A percentile compares a stretch with the other conserved stretches of the same genome.
Evolutionary conservation across 1,140 invertebrate species (phyloP).

Genomic region (Vanessa tameamea): DNA sequence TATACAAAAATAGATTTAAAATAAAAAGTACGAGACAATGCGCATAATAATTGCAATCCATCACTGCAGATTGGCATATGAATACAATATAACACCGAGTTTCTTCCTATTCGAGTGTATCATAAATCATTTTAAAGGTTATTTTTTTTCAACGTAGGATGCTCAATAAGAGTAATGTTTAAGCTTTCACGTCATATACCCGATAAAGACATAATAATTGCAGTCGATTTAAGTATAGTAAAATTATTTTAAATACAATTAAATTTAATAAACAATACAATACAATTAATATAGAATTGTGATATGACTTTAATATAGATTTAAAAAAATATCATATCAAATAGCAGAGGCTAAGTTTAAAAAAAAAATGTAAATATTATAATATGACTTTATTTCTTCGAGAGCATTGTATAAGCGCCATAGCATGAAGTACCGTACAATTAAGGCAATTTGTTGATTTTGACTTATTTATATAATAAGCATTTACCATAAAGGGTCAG

Average conservation of each 20-base stretch:
- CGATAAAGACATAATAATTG: too few species aligned
- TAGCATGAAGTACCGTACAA: constrained; percentile 26
- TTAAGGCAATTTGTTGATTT: constrained; percentile 43
- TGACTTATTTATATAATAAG: constrained; percentile 45
- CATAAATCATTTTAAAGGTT: constrained; percentile 14
- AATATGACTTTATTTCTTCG: background rate
- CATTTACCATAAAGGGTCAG: constrained; percentile 34
- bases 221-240: too few species aligned
- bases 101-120: constrained; percentile 6
- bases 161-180: background rate
- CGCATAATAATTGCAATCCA: constrained; percentile 3
- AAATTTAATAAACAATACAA: too few species aligned
- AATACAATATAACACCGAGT: background rate
- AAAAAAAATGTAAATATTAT: background rate
- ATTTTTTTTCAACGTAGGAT: background rate
- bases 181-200: background rate
- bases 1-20: background rate
- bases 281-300: too few species aligned
- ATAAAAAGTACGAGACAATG: background rate
- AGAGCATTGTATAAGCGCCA: background rate
- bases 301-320: too few species aligned
- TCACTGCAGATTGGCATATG: constrained; percentile 1
- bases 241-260: too few species aligned
- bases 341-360: background rate
- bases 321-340: too few species aligned